phyloP scores from a whole-genome alignment of 2,113 vertebrate genomes.

The Leucopsar rothschildi region DNA sequence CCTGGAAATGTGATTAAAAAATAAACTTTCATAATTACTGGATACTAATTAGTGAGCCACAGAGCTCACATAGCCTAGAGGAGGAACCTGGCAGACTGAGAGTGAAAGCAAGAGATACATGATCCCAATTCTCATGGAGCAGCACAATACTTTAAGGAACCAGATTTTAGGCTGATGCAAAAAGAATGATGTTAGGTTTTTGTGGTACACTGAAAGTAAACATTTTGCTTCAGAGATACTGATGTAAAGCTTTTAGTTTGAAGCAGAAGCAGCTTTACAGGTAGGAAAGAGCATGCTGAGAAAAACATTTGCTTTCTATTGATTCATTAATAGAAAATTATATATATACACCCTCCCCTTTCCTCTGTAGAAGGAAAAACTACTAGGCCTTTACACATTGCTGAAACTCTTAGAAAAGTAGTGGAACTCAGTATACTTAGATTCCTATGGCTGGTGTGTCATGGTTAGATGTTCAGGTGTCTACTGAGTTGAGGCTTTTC shows the following conservation, averaged over 20 bases:
- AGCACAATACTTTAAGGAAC: background rate
- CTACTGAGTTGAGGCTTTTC: background rate
- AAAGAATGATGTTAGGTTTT: background rate
- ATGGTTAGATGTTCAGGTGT: background rate
- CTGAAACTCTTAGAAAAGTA: background rate
- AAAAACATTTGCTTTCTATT: background rate
- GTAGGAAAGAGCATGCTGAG: background rate
- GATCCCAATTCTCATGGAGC: background rate
- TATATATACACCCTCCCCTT: background rate
- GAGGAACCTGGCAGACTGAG: background rate
- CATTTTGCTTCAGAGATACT: background rate
- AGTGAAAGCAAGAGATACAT: fast-evolving
- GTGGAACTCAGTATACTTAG: background rate
- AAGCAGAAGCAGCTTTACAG: background rate
- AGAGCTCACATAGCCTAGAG: background rate
- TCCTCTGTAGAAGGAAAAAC: background rate
- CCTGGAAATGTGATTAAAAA: background rate
- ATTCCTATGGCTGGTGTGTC: background rate
- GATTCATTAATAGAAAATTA: background rate
- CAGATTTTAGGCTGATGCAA: background rate
- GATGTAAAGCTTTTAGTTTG: background rate
- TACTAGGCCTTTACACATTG: background rate
- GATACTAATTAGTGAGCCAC: background rate
- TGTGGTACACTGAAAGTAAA: background rate
- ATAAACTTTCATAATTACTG: background rate